These are phyloP conservation scores for Lithophane ornitopus DNA, from an alignment of 2,888 invertebrate species.

Conservation along the genomic window DNA sequence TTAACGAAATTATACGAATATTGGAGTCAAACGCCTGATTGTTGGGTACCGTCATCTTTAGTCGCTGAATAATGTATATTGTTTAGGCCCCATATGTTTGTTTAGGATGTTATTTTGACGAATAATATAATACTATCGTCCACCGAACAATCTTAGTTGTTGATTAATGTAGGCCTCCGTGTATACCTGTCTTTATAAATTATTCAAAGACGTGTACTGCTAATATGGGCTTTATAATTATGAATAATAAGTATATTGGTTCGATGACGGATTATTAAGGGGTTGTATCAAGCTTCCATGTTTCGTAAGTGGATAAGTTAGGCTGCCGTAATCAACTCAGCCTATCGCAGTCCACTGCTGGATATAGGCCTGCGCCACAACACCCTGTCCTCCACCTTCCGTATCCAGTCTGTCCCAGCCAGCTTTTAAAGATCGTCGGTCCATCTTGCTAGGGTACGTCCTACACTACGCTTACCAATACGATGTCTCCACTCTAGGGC, in stretches of 20 bases:
- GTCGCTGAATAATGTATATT: slow-evolving; percentile 82
- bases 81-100: slow-evolving; percentile 80
- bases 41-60: slow-evolving; percentile 75
- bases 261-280: slow-evolving; percentile 30
- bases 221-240: slow-evolving; percentile 39
- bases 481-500: no score
- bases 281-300: slow-evolving; percentile 8
- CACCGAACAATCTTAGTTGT: slow-evolving; percentile 72
- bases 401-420: no score
- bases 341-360: no score
- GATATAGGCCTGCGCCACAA: no score
- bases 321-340: no score
- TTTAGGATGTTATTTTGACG: slow-evolving; percentile 84
- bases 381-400: no score
- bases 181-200: slow-evolving; percentile 69
- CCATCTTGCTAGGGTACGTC: no score
- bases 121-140: slow-evolving; percentile 62
- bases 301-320: slow-evolving; percentile 20
- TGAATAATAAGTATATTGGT: slow-evolving; percentile 44
- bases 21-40: slow-evolving; percentile 68
- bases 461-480: no score
- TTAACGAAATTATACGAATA: slow-evolving; percentile 64
- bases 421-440: no score
- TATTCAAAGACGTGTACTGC: slow-evolving; percentile 60
- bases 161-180: slow-evolving; percentile 78